These are phyloP conservation scores for Acanthosoma haemorrhoidale DNA, from an alignment of 2,888 invertebrate genomes.

Conservation along the genomic window DNA sequence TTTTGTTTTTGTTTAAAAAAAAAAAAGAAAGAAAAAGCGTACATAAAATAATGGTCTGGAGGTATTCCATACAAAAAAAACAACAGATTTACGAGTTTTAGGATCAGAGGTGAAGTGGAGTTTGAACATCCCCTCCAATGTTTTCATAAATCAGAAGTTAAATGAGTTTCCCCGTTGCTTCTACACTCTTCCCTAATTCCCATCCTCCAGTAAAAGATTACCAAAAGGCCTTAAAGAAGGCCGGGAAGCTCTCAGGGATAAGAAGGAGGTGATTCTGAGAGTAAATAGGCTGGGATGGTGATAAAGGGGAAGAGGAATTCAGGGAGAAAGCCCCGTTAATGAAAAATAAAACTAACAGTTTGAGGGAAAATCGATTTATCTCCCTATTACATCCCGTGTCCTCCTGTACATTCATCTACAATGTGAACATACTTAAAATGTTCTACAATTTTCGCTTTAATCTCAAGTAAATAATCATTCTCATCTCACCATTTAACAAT, in stretches of 20 bases:
- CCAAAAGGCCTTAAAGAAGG: conserved; percentile 2
- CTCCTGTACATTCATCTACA: neutral
- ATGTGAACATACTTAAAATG: too few relatives aligned
- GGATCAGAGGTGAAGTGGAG: neutral
- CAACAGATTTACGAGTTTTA: too few relatives aligned
- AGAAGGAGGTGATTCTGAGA: conserved; percentile 28
- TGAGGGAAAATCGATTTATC: conserved; percentile 47
- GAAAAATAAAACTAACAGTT: conserved; percentile 57
- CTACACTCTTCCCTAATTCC: neutral
- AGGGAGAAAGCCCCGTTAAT: conserved; percentile 46
- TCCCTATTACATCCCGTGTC: conserved; percentile 37
- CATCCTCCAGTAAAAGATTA: neutral
- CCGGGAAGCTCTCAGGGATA: conserved; percentile 27
- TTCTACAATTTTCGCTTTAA: too few relatives aligned
- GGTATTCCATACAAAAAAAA: too few relatives aligned
- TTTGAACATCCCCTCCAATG: neutral
- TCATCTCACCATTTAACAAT: too few relatives aligned
- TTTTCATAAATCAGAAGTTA: conserved; percentile 23
- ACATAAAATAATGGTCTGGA: too few relatives aligned
- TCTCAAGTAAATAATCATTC: too few relatives aligned
- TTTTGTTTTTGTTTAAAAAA: too few relatives aligned
- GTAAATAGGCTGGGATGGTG: conserved; percentile 20
- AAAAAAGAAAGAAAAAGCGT: too few relatives aligned
- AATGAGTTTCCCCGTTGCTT: neutral
- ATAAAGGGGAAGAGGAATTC: conserved; percentile 32